Conservation (phyloP, 2,888 invertebrate genomes). For the Dasysyrphus tricinctus region DNA sequence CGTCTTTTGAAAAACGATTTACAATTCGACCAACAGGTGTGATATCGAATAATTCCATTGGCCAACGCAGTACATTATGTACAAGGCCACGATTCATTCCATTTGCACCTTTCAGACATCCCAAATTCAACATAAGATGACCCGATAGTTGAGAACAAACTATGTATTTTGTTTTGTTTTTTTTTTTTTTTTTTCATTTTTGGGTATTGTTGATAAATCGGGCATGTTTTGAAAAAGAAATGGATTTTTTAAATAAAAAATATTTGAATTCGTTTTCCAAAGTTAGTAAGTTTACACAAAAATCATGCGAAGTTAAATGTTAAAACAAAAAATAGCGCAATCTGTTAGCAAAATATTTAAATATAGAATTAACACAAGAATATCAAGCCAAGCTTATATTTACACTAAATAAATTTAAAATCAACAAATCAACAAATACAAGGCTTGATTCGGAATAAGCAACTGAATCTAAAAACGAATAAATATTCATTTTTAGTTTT, state of each 20-base stretch:
- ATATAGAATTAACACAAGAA: conserved; percentile 12
- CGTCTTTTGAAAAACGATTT: conserved; percentile 87
- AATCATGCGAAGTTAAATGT: conserved; percentile 51
- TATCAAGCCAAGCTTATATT: conserved; percentile 21
- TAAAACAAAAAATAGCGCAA: conserved; percentile 6
- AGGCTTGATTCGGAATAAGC: too few species aligned
- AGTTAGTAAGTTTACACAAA: conserved; percentile 30
- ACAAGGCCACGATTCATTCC: conserved; percentile 86
- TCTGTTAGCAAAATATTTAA: conserved; percentile 12
- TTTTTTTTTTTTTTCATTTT: background rate
- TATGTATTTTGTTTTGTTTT: conserved; percentile 6
- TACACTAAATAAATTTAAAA: background rate
- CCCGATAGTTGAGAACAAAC: conserved; percentile 79
- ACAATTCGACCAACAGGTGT: conserved; percentile 91
- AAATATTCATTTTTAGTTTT: too few species aligned
- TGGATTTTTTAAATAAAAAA: conserved; percentile 2
- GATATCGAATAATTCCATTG: conserved; percentile 91
- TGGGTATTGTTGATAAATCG: background rate
- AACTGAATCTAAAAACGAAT: too few species aligned
- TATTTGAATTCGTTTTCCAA: conserved; percentile 23
- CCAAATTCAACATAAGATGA: conserved; percentile 83
- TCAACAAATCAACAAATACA: background rate
- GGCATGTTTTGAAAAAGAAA: conserved; percentile 30
- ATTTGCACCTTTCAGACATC: conserved; percentile 85
- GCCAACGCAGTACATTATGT: conserved; percentile 86